Conservation (phyloP, 2,113 vertebrate genomes). For the Tiliqua scincoides region DNA sequence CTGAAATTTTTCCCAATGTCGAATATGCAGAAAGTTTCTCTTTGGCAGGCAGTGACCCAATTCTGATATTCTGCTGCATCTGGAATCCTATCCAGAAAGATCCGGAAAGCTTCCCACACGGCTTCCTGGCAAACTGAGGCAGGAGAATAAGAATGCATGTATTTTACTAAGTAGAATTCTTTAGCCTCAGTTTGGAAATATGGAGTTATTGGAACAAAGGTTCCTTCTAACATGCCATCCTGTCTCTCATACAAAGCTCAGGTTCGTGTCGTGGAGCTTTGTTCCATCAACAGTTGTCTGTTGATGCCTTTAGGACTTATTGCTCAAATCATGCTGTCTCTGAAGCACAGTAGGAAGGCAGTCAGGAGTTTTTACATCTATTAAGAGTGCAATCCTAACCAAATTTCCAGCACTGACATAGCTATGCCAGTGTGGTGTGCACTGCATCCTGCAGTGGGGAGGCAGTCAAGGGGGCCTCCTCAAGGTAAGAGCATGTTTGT, state of each 20-base stretch:
- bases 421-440: no score
- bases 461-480: no score
- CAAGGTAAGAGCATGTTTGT: no score
- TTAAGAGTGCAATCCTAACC: no score
- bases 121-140: conserved; percentile 93
- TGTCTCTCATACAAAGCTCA: background rate
- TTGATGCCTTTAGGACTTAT: no score
- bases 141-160: conserved; percentile 20
- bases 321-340: no score
- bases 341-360: background rate
- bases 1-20: conserved; percentile 93
- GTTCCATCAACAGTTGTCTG: background rate
- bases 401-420: no score
- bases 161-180: conserved; percentile 27
- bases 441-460: no score
- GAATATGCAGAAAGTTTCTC: conserved; percentile 85
- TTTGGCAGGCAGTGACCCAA: conserved; percentile 90
- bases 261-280: background rate
- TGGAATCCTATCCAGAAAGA: conserved; percentile 92
- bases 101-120: conserved; percentile 93
- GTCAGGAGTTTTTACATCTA: no score
- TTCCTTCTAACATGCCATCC: background rate
- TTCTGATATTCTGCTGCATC: conserved; percentile 86
- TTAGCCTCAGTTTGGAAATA: conserved; percentile 13
- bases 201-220: background rate